A percentile compares a stretch with the other conserved stretches of the same genome.
These are phyloP conservation scores for Myocastor coypus DNA, from an alignment of 2,113 vertebrate genomes.

Conservation along the genomic window DNA sequence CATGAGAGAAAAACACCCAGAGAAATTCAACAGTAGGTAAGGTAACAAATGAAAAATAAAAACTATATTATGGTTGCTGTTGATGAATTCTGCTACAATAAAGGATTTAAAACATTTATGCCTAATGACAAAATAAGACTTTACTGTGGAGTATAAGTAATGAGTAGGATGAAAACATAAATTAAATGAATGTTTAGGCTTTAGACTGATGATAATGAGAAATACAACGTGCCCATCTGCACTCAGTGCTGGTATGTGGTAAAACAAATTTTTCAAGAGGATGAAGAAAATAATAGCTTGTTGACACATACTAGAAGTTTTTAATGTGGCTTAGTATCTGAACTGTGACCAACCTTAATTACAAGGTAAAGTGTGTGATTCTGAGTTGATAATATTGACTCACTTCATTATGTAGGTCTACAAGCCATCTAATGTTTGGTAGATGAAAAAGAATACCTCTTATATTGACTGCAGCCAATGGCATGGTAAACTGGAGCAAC, in stretches of 20 bases:
- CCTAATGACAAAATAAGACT: neutral
- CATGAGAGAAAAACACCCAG: constrained; percentile 97
- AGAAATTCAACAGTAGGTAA: constrained; percentile 98
- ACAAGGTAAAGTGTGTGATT: neutral
- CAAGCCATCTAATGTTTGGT: neutral
- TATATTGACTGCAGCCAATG: neutral
- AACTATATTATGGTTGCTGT: neutral
- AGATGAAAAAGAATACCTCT: too few species aligned
- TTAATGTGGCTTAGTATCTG: neutral
- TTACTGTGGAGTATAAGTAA: neutral
- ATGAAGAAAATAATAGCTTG: neutral
- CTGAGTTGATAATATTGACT: neutral
- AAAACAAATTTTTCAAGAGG: neutral
- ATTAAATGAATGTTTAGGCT: neutral
- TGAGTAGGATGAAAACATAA: neutral
- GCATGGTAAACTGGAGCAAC: neutral
- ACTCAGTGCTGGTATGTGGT: neutral
- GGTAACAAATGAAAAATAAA: constrained; percentile 22
- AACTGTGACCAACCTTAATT: neutral
- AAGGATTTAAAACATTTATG: neutral
- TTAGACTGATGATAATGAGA: neutral
- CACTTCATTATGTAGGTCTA: neutral
- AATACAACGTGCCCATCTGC: neutral
- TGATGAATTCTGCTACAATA: neutral
- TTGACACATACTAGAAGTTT: neutral